A percentile compares a stretch with the other conserved stretches of the same genome.
Evolutionary conservation across 2,888 invertebrate genomes (phyloP).

Genomic region (Tetranychus truncatus): DNA sequence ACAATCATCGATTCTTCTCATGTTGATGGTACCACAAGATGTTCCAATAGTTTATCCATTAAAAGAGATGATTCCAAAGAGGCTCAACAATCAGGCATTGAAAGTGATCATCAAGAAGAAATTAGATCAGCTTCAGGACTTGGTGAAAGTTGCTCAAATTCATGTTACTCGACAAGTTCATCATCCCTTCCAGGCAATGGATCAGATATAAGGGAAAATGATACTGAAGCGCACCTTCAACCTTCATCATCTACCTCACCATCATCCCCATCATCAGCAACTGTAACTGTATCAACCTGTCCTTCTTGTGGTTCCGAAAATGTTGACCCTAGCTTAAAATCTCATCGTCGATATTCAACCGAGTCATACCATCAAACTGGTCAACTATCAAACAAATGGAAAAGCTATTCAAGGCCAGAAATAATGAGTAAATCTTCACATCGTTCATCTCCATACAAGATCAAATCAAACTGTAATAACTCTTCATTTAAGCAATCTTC

Average conservation of each 20-base stretch:
- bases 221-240: neutral
- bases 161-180: neutral
- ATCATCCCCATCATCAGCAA: slow-evolving; percentile 7
- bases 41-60: neutral
- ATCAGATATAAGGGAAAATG: neutral
- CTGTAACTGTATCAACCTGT: slow-evolving; percentile 14
- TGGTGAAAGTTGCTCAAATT: neutral
- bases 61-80: neutral
- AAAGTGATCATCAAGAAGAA: neutral
- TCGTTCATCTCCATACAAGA: neutral
- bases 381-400: neutral
- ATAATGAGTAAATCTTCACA: neutral
- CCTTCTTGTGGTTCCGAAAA: slow-evolving; percentile 8
- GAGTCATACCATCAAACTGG: neutral
- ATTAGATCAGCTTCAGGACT: neutral
- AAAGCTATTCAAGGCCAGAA: neutral
- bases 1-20: neutral
- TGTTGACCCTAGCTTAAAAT: neutral
- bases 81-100: neutral
- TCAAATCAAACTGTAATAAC: neutral
- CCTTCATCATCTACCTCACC: neutral
- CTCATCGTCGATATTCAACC: neutral
- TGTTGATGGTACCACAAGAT: neutral
- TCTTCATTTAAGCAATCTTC: neutral
- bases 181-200: neutral